Conservation (phyloP, 1,140 invertebrate species). For the Penaeus vannamei region DNA sequence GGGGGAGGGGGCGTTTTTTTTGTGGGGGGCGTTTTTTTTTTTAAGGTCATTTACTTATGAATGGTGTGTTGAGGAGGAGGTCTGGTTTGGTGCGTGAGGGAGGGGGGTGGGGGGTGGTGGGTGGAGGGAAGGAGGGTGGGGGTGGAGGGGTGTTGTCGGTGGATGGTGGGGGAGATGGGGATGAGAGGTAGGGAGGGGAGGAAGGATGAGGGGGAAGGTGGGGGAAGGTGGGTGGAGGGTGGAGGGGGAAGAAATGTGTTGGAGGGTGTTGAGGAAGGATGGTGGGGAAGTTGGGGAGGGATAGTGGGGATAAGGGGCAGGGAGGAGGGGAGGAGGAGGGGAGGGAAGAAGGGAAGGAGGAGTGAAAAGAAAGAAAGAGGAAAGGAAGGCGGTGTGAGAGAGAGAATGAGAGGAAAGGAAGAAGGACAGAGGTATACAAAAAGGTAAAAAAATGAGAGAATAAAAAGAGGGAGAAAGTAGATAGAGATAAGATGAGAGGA, state of each 20-base stretch:
- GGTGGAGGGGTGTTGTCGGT: neutral
- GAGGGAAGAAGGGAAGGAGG: neutral
- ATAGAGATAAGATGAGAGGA: too few relatives aligned
- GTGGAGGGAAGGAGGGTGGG: neutral
- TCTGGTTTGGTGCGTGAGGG: constrained; percentile 7
- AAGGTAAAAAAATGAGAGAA: neutral
- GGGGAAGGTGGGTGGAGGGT: neutral
- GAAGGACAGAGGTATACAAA: neutral
- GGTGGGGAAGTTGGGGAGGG: neutral
- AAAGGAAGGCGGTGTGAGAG: neutral
- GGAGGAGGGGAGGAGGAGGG: neutral
- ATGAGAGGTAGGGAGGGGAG: neutral
- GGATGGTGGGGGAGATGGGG: neutral
- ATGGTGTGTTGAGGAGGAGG: neutral
- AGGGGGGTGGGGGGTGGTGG: neutral
- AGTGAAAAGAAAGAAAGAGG: neutral
- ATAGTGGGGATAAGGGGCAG: neutral
- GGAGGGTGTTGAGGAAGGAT: neutral
- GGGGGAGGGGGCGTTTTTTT: too few relatives aligned
- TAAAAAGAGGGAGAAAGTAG: too few relatives aligned
- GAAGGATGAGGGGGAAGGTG: neutral
- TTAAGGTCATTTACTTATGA: too few relatives aligned
- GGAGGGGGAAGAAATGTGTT: neutral
- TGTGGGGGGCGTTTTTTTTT: too few relatives aligned
- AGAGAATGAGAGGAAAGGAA: too few relatives aligned